Base-by-base conservation (phyloP, 2,797 vertebrate species). In the Synanceia verrucosa region DNA sequence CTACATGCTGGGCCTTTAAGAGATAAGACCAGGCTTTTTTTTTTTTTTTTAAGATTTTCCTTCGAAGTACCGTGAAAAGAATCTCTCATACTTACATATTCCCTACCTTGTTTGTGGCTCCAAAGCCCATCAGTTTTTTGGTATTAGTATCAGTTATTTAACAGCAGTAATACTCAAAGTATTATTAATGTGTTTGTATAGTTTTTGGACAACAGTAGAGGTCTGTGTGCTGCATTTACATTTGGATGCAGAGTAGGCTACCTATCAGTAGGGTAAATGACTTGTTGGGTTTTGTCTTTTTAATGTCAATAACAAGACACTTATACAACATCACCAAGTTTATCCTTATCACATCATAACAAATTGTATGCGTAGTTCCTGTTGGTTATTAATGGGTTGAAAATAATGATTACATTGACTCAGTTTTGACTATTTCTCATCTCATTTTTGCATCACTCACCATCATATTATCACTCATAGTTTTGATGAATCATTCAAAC, bases 401-500 rank as follows among this genome's bases (percentile, higher is more conserved):
- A 55, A 10, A 57, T 41, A 29, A 55, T 47, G 10, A 23, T 36
- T 14, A 19, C 10, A 7, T 28, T 23, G n/a, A 18, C 13, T 43
- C 11, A 34, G 18, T 29, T 66, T 19, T 66, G 18, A 46, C 24
- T 23, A 3, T 48, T 9, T 13, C 13, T 26, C 31, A 41, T 19
- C 3, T 71, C 28, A 31, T 19, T 46, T n/a, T 24, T 34, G 44
- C 19, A 33, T 44, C 3, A 1, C 31, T 36, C 26, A 18, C 12
- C 23, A 13, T 36, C 13, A 26, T 29, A 58, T 36, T 3, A 48
- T 3, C 41, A 31, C 6, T 21, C 6, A 9, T 21, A 3, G 0
- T 55, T n/a, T n/a, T 65, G 13, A 50, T 37, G 18, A 65, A 43
- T 65, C 43, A 39, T 36, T 46, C 13, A 44, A 58, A 52, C 6